A percentile compares a stretch with the other conserved stretches of the same genome.
Conservation (phyloP, 2,888 invertebrate species). For the Dorcus hopei region DNA sequence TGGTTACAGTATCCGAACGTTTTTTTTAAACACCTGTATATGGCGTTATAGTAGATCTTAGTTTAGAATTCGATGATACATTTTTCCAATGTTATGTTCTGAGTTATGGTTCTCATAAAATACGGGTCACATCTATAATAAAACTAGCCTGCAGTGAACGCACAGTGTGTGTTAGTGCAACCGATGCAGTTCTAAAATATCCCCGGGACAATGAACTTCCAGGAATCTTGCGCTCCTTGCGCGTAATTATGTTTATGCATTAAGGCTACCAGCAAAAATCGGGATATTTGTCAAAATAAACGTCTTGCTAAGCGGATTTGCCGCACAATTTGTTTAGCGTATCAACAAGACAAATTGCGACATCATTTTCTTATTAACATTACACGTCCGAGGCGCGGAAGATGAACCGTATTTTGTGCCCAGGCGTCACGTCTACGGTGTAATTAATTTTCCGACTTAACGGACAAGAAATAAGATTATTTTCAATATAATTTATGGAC, state of each 20-base stretch:
- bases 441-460: too few species aligned
- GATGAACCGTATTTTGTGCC: too few species aligned
- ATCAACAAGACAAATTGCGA: conserved; percentile 1
- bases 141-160: background rate
- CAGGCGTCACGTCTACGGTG: too few species aligned
- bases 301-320: background rate
- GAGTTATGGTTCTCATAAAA: background rate
- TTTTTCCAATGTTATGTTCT: too few species aligned
- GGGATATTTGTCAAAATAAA: conserved; percentile 1
- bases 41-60: too few species aligned
- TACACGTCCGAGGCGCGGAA: background rate
- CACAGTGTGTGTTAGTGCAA: conserved; percentile 9
- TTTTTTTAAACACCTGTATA: too few species aligned
- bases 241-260: background rate
- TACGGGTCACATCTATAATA: conserved; percentile 1
- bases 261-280: background rate
- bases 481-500: too few species aligned
- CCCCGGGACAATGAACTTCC: conserved; percentile 22
- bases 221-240: conserved; percentile 12
- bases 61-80: too few species aligned
- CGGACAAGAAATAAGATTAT: too few species aligned
- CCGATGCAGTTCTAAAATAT: conserved; percentile 20
- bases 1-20: too few species aligned
- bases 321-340: background rate
- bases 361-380: background rate